Evolutionary conservation across 2,888 invertebrate genomes (phyloP).

Genomic region (Chydorus sphaericus): DNA sequence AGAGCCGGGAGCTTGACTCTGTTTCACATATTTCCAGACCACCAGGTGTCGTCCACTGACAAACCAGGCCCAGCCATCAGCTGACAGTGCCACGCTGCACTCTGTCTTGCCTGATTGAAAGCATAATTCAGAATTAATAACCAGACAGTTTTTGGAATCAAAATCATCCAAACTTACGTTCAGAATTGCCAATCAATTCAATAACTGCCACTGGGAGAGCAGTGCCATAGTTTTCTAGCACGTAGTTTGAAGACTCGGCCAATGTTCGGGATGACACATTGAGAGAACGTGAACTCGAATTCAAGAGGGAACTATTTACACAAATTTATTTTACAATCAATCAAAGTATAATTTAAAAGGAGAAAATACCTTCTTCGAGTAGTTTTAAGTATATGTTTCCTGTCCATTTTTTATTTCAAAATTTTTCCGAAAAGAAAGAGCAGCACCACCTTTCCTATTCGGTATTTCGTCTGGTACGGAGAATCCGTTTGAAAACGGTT

Average conservation of each 20-base stretch:
- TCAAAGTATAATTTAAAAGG: not conserved
- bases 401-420: slow-evolving; percentile 9
- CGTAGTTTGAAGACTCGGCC: slow-evolving; percentile 55
- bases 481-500: not conserved
- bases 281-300: slow-evolving; percentile 6
- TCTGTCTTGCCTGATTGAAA: slow-evolving; percentile 21
- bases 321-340: not conserved
- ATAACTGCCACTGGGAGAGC: slow-evolving; percentile 75
- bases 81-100: slow-evolving; percentile 45
- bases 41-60: slow-evolving; percentile 71
- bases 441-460: too few relatives aligned
- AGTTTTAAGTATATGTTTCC: slow-evolving; percentile 1
- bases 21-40: slow-evolving; percentile 48
- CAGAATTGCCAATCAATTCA: slow-evolving; percentile 36
- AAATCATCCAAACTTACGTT: not conserved
- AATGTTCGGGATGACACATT: slow-evolving; percentile 32
- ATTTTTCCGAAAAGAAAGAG: too few relatives aligned
- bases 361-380: not conserved
- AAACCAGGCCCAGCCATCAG: slow-evolving; percentile 65
- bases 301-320: not conserved
- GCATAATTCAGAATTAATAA: not conserved
- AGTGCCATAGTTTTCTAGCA: slow-evolving; percentile 63
- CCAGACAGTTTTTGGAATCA: not conserved
- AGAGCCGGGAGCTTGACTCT: slow-evolving; percentile 15
- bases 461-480: slow-evolving; percentile 2